Conservation (phyloP, 2,888 invertebrate species). For the Yponomeuta sedellus region DNA sequence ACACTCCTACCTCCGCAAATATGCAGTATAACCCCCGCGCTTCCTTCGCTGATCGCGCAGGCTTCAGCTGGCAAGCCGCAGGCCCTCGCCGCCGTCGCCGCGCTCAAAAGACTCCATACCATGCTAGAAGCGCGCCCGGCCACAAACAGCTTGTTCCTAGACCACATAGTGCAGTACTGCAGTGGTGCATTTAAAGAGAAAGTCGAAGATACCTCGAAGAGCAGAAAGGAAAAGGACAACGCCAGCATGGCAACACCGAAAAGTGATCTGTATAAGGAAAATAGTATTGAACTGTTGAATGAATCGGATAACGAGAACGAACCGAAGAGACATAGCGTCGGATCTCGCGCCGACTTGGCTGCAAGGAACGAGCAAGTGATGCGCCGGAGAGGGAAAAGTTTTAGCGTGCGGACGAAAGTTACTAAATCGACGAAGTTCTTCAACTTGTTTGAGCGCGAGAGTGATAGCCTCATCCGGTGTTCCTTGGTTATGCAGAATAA, state of each 20-base stretch:
- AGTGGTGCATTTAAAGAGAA: slow-evolving; percentile 54
- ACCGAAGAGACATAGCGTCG: slow-evolving; percentile 61
- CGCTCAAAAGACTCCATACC: slow-evolving; percentile 85
- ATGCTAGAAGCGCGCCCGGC: slow-evolving; percentile 88
- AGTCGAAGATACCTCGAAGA: slow-evolving; percentile 50
- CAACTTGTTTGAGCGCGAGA: slow-evolving; percentile 77
- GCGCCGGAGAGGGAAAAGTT: slow-evolving; percentile 71
- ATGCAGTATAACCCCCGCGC: slow-evolving; percentile 87
- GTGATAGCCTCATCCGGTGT: slow-evolving; percentile 84
- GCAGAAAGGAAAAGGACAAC: slow-evolving; percentile 59
- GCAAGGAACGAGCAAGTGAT: slow-evolving; percentile 62
- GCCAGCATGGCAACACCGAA: slow-evolving; percentile 52
- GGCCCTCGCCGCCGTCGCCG: slow-evolving; percentile 88
- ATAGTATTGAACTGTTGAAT: slow-evolving; percentile 57
- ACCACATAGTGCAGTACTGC: slow-evolving; percentile 83
- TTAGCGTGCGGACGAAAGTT: slow-evolving; percentile 62
- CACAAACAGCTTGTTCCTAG: slow-evolving; percentile 88
- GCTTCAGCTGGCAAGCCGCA: slow-evolving; percentile 87
- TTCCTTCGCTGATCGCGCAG: slow-evolving; percentile 88
- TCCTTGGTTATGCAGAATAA: slow-evolving; percentile 87
- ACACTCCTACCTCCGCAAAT: slow-evolving; percentile 91
- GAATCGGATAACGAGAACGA: slow-evolving; percentile 63
- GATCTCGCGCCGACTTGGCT: slow-evolving; percentile 61
- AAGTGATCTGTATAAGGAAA: slow-evolving; percentile 42
- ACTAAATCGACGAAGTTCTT: slow-evolving; percentile 66